A percentile compares a stretch with the other conserved stretches of the same genome.
Conservation (phyloP, 2,888 invertebrate species). For the Drosophila barbarae region DNA sequence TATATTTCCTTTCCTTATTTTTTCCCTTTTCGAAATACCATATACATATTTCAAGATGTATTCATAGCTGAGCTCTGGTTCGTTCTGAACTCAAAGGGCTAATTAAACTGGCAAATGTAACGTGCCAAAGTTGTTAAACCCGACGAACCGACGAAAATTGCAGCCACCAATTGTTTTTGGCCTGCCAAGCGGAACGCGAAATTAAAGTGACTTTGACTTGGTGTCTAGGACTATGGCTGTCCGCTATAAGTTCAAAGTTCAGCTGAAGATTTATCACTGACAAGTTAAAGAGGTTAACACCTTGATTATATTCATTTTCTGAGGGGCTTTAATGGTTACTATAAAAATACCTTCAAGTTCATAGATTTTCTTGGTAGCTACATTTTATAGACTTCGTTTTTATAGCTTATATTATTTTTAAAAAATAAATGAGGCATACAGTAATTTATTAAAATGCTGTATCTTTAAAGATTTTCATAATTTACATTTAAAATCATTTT, state of each 20-base stretch:
- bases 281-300: slow-evolving; percentile 8
- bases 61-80: neutral
- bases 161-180: slow-evolving; percentile 58
- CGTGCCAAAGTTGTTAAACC: slow-evolving; percentile 52
- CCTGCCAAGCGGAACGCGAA: slow-evolving; percentile 60
- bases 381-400: fast-evolving
- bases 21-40: neutral
- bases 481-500: neutral
- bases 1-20: neutral
- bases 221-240: slow-evolving; percentile 25
- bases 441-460: neutral
- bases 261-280: slow-evolving; percentile 12
- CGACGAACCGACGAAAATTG: slow-evolving; percentile 64
- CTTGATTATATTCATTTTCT: neutral
- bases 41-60: slow-evolving; percentile 7
- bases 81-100: slow-evolving; percentile 29
- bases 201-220: slow-evolving; percentile 55
- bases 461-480: neutral
- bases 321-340: neutral
- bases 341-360: neutral
- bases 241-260: slow-evolving; percentile 28
- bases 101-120: slow-evolving; percentile 55
- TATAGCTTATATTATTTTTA: neutral
- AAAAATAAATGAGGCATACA: neutral
- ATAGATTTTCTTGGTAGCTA: neutral